Evolutionary conservation across 2,113 vertebrate genomes (phyloP), one percentile per base, ranked within the genome.

Genomic region (Alethe castanea): DNA sequence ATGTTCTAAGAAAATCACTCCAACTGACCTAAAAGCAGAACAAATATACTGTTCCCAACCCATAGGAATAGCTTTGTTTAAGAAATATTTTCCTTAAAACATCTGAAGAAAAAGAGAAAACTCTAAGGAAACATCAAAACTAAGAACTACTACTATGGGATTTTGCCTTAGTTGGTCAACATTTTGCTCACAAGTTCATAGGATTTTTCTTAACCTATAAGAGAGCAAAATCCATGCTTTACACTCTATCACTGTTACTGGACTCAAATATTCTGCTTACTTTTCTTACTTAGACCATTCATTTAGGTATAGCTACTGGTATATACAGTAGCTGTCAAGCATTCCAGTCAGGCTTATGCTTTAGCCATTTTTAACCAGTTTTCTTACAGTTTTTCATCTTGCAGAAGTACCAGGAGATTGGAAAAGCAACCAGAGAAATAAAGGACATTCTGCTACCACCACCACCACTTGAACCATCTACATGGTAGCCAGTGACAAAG

Each of bases 1-100:
- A 84, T 33, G 85, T 74, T 87, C 78, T 95, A 94, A 96, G 93
- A 91, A 95, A 96, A 95, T 67, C 40, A 86, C 77, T 96, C 89
- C 85, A 81, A 40, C 64, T 92, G 95, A 84, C 57, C 71, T 92
- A 88, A 94, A 96, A 71, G n/a, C 48, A 96, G 86, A 95, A 83
- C 16, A 93, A 88, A 92, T 53, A 88, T 1, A 88, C 16, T 64
- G 31, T 48, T 74, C 40, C 69, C 16, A 88, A 67, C 52, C 72
- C 88, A 90, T 81, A 90, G 86, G 36, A 93, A 78, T n/a, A 91
- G 61, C 28, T 66, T 60, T 82, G 14, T 64, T 78, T 42, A 78
- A 87, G 36, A 56, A 83, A 35, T 1, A 33, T 56, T 87, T 83
- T 80, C 36, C 13, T 42, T 52, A 70, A 5, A 73, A 77, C 2